Evolutionary conservation across 1,140 invertebrate genomes (phyloP).

Genomic region (Leptinotarsa undecemlineata): DNA sequence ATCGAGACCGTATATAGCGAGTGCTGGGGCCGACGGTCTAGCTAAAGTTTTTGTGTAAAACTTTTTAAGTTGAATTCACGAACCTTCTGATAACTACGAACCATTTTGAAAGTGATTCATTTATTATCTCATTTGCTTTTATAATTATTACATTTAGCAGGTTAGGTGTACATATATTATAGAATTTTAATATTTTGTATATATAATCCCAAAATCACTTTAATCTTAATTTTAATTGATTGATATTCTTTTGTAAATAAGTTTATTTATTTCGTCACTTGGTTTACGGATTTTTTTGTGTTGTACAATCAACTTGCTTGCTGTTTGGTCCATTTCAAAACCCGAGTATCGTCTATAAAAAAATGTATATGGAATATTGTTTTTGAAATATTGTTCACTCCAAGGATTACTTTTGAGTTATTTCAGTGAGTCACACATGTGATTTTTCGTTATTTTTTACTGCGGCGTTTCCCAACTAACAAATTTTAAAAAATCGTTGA

Average conservation of each 20-base stretch:
- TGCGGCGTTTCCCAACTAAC: no score
- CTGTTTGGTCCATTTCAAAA: not conserved
- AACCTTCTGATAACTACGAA: slow-evolving; percentile 8
- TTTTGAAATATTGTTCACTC: no score
- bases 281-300: slow-evolving; percentile 10
- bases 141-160: slow-evolving; percentile 32
- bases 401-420: no score
- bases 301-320: not conserved
- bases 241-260: slow-evolving; percentile 40
- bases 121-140: slow-evolving; percentile 10
- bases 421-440: no score
- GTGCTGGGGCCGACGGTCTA: slow-evolving; percentile 96
- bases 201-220: slow-evolving; percentile 33
- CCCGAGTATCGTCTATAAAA: slow-evolving; percentile 2
- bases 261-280: slow-evolving; percentile 39
- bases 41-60: slow-evolving; percentile 90
- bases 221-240: slow-evolving; percentile 22
- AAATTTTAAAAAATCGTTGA: no score
- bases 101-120: slow-evolving; percentile 10
- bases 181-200: slow-evolving; percentile 39
- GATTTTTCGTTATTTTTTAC: no score
- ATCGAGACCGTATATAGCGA: slow-evolving; percentile 96
- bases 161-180: slow-evolving; percentile 39
- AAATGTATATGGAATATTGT: not conserved
- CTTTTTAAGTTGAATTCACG: slow-evolving; percentile 7